Base-by-base conservation (phyloP, 2,888 invertebrate species). In the Mesoligia furuncula region DNA sequence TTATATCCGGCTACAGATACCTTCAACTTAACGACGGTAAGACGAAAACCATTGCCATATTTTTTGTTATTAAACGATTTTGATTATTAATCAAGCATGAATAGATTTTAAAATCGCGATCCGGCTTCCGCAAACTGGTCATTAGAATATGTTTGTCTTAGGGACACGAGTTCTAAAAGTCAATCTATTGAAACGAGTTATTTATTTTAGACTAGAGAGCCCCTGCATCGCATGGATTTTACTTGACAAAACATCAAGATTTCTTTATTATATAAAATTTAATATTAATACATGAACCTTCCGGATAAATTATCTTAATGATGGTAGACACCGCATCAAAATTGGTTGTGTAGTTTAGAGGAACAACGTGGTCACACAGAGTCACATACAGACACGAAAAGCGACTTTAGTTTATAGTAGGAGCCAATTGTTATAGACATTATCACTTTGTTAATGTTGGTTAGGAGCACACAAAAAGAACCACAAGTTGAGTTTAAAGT, bases 11-110 rank as follows among this genome's bases (percentile, higher is more conserved):
- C 62, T 77, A 83, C 17, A 0, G 2, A 20, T 0, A 65, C 78
- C 0, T 72, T 82, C 0, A 77, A 81, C 2, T 88, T 89, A 24
- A 85, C 77, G 70, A 83, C 77, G 92, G 95, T 95, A 89, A 93
- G 94, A 73, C 17, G 8, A 77, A 61, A 54, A n/a, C 17, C 8
- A 36, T 61, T 61, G 31, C n/a, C n/a, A n/a, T n/a, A n/a, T n/a
- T n/a, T n/a, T n/a, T n/a, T n/a, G n/a, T n/a, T n/a, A n/a, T n/a
- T n/a, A n/a, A n/a, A n/a, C n/a, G n/a, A n/a, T n/a, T n/a, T n/a
- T n/a, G n/a, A n/a, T n/a, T n/a, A n/a, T 64, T 68, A 27, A 83
- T 62, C 4, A 31, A 39, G 31, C 39, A 31, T 24, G 7, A 48
- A 57, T n/a, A 36, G 15, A 65, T 51, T n/a, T 64, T 27, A 54